These are phyloP conservation scores for Osmerus mordax DNA, from an alignment of 2,113 vertebrate genomes.

Conservation along the genomic window DNA sequence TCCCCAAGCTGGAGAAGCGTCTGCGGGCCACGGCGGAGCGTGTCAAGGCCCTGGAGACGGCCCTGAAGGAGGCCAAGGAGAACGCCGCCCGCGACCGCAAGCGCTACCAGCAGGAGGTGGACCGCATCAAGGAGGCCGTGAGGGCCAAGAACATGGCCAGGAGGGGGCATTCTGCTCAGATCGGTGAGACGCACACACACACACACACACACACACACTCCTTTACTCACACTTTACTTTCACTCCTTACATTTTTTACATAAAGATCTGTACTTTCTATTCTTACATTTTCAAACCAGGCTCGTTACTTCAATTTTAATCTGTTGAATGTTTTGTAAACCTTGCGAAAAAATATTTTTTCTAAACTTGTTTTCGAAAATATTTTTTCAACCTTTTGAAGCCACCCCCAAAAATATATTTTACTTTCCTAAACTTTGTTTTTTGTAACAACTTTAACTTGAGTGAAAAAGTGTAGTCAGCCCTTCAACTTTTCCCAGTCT, in stretches of 20 bases:
- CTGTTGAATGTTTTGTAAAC: too few relatives aligned
- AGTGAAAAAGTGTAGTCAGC: too few relatives aligned
- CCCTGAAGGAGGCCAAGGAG: constrained; percentile 97
- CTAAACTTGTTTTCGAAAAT: too few relatives aligned
- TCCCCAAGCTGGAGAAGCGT: constrained; percentile 96
- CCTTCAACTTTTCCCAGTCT: not conserved
- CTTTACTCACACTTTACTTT: not conserved
- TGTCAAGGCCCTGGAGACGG: constrained; percentile 95
- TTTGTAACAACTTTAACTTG: too few relatives aligned
- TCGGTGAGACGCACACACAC: constrained; percentile 70
- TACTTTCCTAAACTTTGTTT: too few relatives aligned
- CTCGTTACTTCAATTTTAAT: too few relatives aligned
- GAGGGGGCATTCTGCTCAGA: constrained; percentile 92
- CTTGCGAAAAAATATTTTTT: too few relatives aligned
- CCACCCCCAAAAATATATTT: too few relatives aligned
- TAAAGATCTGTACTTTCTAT: too few relatives aligned
- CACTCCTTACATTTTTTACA: too few relatives aligned
- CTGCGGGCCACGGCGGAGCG: constrained; percentile 93
- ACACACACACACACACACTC: not conserved
- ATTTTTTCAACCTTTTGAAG: too few relatives aligned
- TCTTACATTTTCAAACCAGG: too few relatives aligned
- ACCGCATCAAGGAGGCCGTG: constrained; percentile 97
- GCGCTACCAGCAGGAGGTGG: constrained; percentile 95
- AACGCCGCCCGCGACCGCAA: constrained; percentile 94
- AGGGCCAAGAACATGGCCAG: constrained; percentile 97